These are phyloP conservation scores for Neoitamus cyanurus DNA, from an alignment of 2,888 invertebrate genomes.

Conservation along the genomic window DNA sequence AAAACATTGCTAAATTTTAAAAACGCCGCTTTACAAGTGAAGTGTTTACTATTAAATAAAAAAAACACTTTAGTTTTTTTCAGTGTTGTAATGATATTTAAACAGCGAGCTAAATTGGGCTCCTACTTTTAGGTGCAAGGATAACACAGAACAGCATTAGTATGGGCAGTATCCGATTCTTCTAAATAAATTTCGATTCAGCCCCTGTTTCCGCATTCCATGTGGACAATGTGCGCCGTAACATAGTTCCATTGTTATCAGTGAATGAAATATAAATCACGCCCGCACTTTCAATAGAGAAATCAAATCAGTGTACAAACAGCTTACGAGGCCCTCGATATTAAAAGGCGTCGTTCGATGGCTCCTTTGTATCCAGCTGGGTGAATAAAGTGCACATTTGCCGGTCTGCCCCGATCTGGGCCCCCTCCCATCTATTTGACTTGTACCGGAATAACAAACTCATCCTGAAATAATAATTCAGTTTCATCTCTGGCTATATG, in stretches of 20 bases:
- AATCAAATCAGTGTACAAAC: conserved; percentile 24
- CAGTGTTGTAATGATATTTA: too few species aligned
- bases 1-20: too few species aligned
- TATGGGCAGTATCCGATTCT: neutral
- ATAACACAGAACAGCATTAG: neutral
- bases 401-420: neutral
- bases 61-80: too few species aligned
- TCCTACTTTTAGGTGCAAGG: neutral
- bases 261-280: conserved; percentile 24
- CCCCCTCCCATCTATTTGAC: neutral
- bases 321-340: conserved; percentile 8
- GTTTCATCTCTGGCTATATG: conserved; percentile 17
- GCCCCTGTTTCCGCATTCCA: neutral
- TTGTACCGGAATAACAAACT: conserved; percentile 39
- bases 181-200: neutral
- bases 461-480: conserved; percentile 43
- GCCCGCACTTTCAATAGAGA: neutral
- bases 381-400: neutral
- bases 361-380: neutral
- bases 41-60: too few species aligned
- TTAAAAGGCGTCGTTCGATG: neutral
- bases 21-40: too few species aligned
- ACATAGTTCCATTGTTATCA: conserved; percentile 9
- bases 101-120: too few species aligned
- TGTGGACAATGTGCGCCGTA: neutral